Evolutionary conservation across 2,888 invertebrate species (phyloP), one percentile per base, ranked within the genome.

Genomic region (Campoletis raptor): DNA sequence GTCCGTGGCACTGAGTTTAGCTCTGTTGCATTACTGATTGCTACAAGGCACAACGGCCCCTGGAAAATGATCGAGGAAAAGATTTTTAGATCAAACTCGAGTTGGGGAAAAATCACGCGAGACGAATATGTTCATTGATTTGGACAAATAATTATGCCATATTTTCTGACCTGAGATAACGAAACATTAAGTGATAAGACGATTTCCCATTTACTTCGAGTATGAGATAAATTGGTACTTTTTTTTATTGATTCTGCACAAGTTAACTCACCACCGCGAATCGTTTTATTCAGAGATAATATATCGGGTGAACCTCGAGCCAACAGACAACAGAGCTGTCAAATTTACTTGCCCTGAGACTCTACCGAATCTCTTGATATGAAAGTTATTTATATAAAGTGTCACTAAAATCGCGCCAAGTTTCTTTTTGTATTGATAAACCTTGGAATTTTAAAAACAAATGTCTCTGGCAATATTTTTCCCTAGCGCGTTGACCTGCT

Each of bases 31-130:
- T 36, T 64, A 42, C 21, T 52, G 4, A 42, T 4, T 61, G 57
- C 10, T 42, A 54, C 72, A 72, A 81, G 86, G 80, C 85, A 87
- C 57, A 64, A 85, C 70, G 70, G 30, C 30, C 18, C 21, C 30
- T n/a, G n/a, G 45, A 48, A 45, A n/a, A 45, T 77, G 85, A 81
- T 78, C 78, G 72, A 72, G 66, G 21, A 73, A 77, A 24, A 64
- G 54, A 57, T 81, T 66, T 37, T 15, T 54, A 18, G 45, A 54
- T 81, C 61, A 24, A 76, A n/a, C 64, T 76, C 36, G 24, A 61
- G 78, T 36, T 8, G 10, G 45, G 64, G 21, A 78, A 81, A 81
- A 81, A 70, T 81, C 81, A 54, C 52, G 81, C 57, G 74, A 74
- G 48, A 21, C 40, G 52, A 70, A 42, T 40, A 42, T 73, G 40